phyloP scores from a whole-genome alignment of 2,888 invertebrate species.

The Melipona beecheii region DNA sequence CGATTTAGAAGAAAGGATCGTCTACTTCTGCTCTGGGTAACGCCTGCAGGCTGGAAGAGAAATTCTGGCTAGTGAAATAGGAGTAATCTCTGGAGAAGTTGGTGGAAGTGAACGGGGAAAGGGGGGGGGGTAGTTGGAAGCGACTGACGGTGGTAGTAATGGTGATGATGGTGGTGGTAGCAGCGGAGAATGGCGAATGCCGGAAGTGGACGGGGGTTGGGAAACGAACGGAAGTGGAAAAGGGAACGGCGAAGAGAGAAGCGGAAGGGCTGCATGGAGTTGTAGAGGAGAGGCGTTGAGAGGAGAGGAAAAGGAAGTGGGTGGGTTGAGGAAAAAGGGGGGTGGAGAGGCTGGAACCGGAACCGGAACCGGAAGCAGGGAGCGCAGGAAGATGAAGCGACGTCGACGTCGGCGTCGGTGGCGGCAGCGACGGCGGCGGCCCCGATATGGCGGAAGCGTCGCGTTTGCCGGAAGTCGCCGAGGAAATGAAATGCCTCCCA shows the following conservation, averaged over 20 bases:
- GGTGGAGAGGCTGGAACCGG: conserved; percentile 58
- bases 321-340: conserved; percentile 47
- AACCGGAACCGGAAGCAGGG: conserved; percentile 80
- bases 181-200: conserved; percentile 52
- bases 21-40: conserved; percentile 13
- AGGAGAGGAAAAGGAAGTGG: conserved; percentile 34
- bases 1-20: conserved; percentile 26
- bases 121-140: conserved; percentile 38
- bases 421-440: conserved; percentile 69
- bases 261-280: conserved; percentile 70
- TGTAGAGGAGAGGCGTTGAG: conserved; percentile 35
- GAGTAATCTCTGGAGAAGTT: conserved; percentile 51
- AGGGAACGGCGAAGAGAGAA: conserved; percentile 75
- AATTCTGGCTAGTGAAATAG: conserved; percentile 47
- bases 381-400: conserved; percentile 77
- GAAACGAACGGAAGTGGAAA: conserved; percentile 77
- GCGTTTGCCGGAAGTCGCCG: conserved; percentile 83
- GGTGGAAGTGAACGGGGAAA: conserved; percentile 25
- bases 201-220: conserved; percentile 64
- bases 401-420: conserved; percentile 72
- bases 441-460: conserved; percentile 82
- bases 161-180: conserved; percentile 38
- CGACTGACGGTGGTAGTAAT: conserved; percentile 53
- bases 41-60: conserved; percentile 40
- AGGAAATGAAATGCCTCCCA: conserved; percentile 83